A percentile compares a stretch with the other conserved stretches of the same genome.
Evolutionary conservation across 2,797 vertebrate species (phyloP).

Genomic region (Chloroceryle amazona): DNA sequence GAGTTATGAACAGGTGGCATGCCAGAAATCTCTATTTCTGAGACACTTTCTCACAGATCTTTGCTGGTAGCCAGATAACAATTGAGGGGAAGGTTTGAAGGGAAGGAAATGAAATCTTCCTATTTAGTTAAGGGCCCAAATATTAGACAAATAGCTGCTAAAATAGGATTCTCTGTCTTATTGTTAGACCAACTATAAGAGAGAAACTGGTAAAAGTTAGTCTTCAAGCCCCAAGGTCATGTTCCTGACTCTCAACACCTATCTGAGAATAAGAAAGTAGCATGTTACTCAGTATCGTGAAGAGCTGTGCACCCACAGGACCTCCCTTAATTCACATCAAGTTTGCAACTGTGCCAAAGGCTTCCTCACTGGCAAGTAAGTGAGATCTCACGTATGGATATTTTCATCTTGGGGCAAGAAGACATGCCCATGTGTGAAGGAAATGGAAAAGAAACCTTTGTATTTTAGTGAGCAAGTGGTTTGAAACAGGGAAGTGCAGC

Average conservation of each 20-base stretch:
- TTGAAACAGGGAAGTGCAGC: not conserved
- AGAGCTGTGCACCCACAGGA: not conserved
- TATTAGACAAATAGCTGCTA: not conserved
- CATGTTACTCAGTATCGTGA: not conserved
- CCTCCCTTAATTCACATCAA: not conserved
- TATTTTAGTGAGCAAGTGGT: not conserved
- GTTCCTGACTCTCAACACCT: not conserved
- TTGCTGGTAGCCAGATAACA: constrained; percentile 44
- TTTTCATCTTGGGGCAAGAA: constrained; percentile 15
- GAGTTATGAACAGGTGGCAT: constrained; percentile 62
- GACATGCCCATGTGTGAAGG: not conserved
- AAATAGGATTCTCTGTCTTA: constrained; percentile 3
- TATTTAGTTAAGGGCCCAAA: not conserved
- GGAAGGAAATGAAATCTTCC: constrained; percentile 40
- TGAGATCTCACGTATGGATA: constrained; percentile 5
- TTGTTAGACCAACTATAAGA: not conserved
- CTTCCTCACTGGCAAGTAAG: constrained; percentile 44
- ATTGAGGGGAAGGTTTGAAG: constrained; percentile 37
- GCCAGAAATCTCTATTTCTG: constrained; percentile 55
- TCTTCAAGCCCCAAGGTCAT: not conserved
- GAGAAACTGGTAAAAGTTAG: constrained; percentile 2
- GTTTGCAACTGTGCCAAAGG: constrained; percentile 75
- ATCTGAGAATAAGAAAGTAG: not conserved
- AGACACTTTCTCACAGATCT: constrained; percentile 35
- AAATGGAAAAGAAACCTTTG: not conserved